Evolutionary conservation across 2,888 invertebrate species (phyloP), one percentile per base, ranked within the genome.

Genomic region (Pemphredon lugubris): DNA sequence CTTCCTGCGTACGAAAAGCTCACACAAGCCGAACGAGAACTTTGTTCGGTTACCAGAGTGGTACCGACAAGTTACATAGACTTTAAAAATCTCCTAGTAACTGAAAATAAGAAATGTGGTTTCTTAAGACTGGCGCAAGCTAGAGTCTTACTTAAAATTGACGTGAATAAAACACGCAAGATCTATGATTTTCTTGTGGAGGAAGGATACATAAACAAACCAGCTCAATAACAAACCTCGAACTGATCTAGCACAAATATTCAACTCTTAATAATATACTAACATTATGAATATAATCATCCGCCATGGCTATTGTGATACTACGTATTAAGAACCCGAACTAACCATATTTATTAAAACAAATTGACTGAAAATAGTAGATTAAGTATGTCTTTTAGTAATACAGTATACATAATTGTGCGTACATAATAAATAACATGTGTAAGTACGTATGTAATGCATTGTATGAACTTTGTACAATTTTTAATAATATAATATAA

Each of bases 111-210:
- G 69, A 96, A 95, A 88, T 90, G 92, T 67, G 95, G 95, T 0
- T 93, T 92, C 65, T 90, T 98, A 4, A 92, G 94, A 70, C 90
- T 98, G 70, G 93, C 96, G 1, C 96, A 96, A 86, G 97, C 97
- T 0, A 91, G 98, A 54, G 92, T 92, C 42, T 92, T 97, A 44
- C 92, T 97, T 37, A 97, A 97, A 90, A 98, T 98, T 80, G 97
- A 98, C 91, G 98, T 98, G 1, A 97, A 97, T 89, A 96, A 96
- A 89, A 98, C 97, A 0, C 93, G 97, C 73, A 96, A 96, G 89
- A 93, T 97, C 83, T 96, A 95, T 91, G 95, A 96, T 91, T 93
- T 95, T 89, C 91, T 96, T 23, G 90, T 94, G 60, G 91, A 92
- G 81, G 93, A 95, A 86, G 95, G 95, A 26, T 94, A 93, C 87